Percentiles rank a stretch among this genome's conserved stretches.
Evolutionary conservation across 2,113 vertebrate species (phyloP).

Genomic region (Electrona antarctica): DNA sequence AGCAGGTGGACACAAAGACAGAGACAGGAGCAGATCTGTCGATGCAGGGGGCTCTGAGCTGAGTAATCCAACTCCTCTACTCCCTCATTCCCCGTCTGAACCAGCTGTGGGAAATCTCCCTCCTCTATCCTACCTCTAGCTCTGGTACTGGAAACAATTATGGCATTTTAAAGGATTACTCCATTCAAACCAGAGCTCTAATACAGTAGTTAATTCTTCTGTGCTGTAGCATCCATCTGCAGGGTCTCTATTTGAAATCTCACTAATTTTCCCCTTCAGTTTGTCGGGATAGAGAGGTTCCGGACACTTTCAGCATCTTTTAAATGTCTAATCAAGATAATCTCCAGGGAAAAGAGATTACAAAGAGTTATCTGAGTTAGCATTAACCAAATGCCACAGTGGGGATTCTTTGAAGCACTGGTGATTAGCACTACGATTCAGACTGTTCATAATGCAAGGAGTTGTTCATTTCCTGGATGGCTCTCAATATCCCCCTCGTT

Average conservation of each 20-base stretch:
- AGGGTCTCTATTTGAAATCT: not conserved
- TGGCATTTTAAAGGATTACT: not conserved
- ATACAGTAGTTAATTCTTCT: too few relatives aligned
- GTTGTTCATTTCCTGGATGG: slow-evolving; percentile 44
- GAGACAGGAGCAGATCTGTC: slow-evolving; percentile 28
- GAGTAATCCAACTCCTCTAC: slow-evolving; percentile 33
- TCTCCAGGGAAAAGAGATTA: slow-evolving; percentile 13
- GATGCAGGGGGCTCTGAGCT: slow-evolving; percentile 37
- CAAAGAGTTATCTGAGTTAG: slow-evolving; percentile 26
- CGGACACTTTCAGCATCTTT: not conserved
- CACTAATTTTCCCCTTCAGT: not conserved
- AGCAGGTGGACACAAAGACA: slow-evolving; percentile 24
- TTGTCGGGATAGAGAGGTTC: not conserved
- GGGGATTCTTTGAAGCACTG: slow-evolving; percentile 28
- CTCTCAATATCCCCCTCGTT: slow-evolving; percentile 4
- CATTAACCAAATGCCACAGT: slow-evolving; percentile 20
- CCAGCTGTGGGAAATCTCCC: not conserved
- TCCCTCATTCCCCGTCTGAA: slow-evolving; percentile 5
- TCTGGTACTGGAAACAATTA: not conserved
- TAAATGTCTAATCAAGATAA: slow-evolving; percentile 11
- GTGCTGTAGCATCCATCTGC: too few relatives aligned
- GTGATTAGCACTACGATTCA: slow-evolving; percentile 34
- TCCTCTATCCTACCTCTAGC: not conserved
- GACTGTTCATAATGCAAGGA: slow-evolving; percentile 29
- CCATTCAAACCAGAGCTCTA: not conserved